phyloP scores from a whole-genome alignment of 2,113 vertebrate species.

The Xerus inauris region DNA sequence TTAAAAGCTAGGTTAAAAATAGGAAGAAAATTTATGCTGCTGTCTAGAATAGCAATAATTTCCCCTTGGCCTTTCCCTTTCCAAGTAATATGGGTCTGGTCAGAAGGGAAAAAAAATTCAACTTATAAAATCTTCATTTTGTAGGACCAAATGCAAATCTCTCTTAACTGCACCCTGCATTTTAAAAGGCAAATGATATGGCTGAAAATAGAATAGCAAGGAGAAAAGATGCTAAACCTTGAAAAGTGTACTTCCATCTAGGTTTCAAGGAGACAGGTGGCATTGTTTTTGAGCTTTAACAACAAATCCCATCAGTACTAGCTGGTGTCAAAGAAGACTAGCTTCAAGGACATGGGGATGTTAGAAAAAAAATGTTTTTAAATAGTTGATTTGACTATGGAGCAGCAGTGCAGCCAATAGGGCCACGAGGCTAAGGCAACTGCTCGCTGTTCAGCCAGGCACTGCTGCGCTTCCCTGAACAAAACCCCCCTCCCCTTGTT shows the following conservation, averaged over 20 bases:
- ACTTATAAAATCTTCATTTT: conserved; percentile 79
- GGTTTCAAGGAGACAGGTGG: conserved; percentile 9
- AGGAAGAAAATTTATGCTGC: conserved; percentile 96
- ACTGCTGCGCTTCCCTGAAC: conserved; percentile 56
- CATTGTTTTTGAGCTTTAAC: neutral
- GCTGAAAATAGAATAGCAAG: conserved; percentile 43
- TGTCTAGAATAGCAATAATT: conserved; percentile 93
- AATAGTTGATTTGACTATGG: neutral
- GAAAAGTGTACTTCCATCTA: neutral
- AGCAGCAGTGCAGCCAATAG: neutral
- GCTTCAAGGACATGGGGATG: neutral
- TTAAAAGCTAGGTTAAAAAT: conserved; percentile 98
- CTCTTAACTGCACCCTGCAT: neutral
- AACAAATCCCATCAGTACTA: neutral
- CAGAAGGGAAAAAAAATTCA: conserved; percentile 55
- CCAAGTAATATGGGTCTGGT: conserved; percentile 80
- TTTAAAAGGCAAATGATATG: conserved; percentile 54
- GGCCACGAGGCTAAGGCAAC: neutral
- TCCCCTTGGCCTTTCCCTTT: conserved; percentile 89
- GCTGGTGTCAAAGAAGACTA: conserved; percentile 15
- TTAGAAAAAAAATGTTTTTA: neutral
- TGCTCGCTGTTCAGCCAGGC: conserved; percentile 1
- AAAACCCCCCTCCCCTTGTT: conserved; percentile 47
- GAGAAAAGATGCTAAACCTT: conserved; percentile 10
- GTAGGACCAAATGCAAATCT: conserved; percentile 72